Base-by-base conservation (phyloP, 1,140 invertebrate genomes). In the Ostrea denselamellosa region DNA sequence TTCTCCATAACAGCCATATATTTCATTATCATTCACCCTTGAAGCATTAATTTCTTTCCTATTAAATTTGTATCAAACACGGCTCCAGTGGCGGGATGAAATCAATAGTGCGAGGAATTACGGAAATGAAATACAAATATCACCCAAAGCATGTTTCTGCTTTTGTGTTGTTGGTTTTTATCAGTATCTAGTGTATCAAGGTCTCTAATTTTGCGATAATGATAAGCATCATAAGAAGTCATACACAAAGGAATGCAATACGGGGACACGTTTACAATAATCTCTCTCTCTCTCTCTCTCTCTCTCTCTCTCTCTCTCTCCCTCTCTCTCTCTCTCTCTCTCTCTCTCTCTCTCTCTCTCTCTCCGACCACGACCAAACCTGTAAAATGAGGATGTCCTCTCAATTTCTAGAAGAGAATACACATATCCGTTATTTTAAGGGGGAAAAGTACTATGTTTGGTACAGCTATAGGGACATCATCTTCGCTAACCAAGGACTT, bases 41-140 rank as follows among this genome's bases (percentile, higher is more conserved):
- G 28, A 77, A 77, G 25, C 68, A 77, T 77, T 77, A 25, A 77
- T 77, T 77, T 77, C 22, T 77, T 34, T 77, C 68, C 68, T 77
- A 77, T 28, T 34, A 25, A 34, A 77, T 14, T n/a, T 77, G 68
- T 28, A 25, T 77, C 28, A 44, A 34, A 28, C 68, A 14, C 28
- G 8, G 22, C 14, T 9, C 68, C 34, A 25, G 28, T 12, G 28
- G 12, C 25, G 10, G 9, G 9, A 62, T 34, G 58, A 34, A 77
- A 77, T 77, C 68, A 34, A 77, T 77, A 77, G 12, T 5, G 9
- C 9, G 25, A 77, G 28, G 25, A 77, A 28, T 28, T 77, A 77
- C 68, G 68, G 68, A 77, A 77, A 77, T 77, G 68, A 77, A 77
- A 77, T 34, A 77, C 25, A 77, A 77, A 77, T 77, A 77, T 34